phyloP scores from a whole-genome alignment of 2,113 vertebrate genomes.

The Seriola aureovittata region DNA sequence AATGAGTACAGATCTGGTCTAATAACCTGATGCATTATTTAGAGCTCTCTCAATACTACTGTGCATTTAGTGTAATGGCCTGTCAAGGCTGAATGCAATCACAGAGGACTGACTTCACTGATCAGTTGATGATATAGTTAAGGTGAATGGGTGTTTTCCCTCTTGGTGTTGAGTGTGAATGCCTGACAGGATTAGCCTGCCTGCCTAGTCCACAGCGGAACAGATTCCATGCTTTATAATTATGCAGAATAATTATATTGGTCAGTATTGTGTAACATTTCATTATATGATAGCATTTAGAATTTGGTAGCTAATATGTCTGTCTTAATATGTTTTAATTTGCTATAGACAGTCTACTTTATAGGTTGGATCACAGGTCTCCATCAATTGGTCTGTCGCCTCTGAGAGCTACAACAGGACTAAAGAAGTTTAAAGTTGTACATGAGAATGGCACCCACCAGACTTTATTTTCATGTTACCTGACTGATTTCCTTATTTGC shows the following conservation, averaged over 20 bases:
- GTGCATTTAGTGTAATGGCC: constrained; percentile 77
- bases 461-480: background rate
- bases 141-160: constrained; percentile 55
- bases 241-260: constrained; percentile 9
- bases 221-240: constrained; percentile 21
- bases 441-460: background rate
- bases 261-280: constrained; percentile 20
- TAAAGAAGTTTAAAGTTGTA: background rate
- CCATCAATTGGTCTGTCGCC: background rate
- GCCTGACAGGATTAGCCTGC: constrained; percentile 45
- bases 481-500: background rate
- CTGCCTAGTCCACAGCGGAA: background rate
- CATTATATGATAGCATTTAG: constrained; percentile 6
- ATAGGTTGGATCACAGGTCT: background rate
- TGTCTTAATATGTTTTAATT: constrained; percentile 14
- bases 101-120: constrained; percentile 64
- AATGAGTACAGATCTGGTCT: constrained; percentile 77
- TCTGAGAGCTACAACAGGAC: background rate
- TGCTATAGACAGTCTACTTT: background rate
- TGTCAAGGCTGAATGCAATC: constrained; percentile 74
- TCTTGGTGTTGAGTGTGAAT: constrained; percentile 53
- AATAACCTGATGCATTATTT: constrained; percentile 82
- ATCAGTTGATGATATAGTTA: constrained; percentile 64
- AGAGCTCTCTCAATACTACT: constrained; percentile 67
- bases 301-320: constrained; percentile 13